These are phyloP conservation scores for Megalops atlanticus DNA, from an alignment of 2,113 vertebrate genomes.

Conservation along the genomic window DNA sequence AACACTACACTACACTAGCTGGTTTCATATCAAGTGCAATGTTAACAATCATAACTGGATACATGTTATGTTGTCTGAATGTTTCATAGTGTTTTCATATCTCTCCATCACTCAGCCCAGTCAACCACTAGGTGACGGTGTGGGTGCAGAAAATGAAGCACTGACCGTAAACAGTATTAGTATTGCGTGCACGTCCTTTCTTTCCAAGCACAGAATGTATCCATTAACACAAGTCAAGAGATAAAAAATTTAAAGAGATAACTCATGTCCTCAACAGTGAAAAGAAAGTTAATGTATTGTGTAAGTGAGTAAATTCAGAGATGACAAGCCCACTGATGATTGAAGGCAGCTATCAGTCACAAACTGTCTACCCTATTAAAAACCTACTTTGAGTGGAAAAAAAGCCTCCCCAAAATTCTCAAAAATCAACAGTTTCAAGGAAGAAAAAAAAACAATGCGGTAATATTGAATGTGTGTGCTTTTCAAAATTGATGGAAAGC, in stretches of 20 bases:
- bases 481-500: not conserved
- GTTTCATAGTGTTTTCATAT: no score
- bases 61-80: no score
- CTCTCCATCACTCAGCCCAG: no score
- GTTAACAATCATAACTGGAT: no score
- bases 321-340: slow-evolving; percentile 39
- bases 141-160: slow-evolving; percentile 24
- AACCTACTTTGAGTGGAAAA: slow-evolving; percentile 40
- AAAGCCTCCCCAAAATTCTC: not conserved
- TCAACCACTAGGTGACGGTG: slow-evolving; percentile 51
- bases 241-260: slow-evolving; percentile 49
- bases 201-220: slow-evolving; percentile 44
- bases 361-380: slow-evolving; percentile 28
- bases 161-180: slow-evolving; percentile 29
- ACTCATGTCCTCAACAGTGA: slow-evolving; percentile 40
- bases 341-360: slow-evolving; percentile 35
- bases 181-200: slow-evolving; percentile 44
- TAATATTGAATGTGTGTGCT: not conserved
- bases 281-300: slow-evolving; percentile 49
- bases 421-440: slow-evolving; percentile 13
- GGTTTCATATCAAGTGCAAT: no score
- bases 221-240: slow-evolving; percentile 48
- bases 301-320: slow-evolving; percentile 41
- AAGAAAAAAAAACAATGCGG: not conserved
- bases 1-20: no score